Conservation (phyloP, 2,797 vertebrate species). For the Discoglossus pictus region DNA sequence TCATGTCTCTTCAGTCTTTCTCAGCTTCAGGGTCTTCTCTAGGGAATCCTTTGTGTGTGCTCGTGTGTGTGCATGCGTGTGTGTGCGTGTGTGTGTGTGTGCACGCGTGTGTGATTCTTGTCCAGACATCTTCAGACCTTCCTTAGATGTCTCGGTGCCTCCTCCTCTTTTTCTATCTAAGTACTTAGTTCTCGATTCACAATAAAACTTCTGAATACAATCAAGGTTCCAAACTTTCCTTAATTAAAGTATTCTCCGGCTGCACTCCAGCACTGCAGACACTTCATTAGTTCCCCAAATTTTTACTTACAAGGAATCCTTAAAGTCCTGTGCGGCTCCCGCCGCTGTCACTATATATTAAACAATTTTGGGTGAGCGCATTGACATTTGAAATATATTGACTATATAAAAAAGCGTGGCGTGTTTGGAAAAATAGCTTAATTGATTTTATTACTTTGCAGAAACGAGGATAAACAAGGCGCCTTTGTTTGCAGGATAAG, state of each 20-base stretch:
- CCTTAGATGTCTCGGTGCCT: too few species aligned
- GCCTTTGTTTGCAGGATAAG: slow-evolving; percentile 62
- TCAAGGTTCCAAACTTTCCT: slow-evolving; percentile 31
- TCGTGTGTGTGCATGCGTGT: too few species aligned
- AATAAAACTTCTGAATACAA: slow-evolving; percentile 31
- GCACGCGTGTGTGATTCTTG: too few species aligned
- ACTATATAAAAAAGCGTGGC: slow-evolving; percentile 56
- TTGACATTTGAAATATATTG: slow-evolving; percentile 66
- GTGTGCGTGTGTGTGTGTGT: too few species aligned
- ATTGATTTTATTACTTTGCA: slow-evolving; percentile 66
- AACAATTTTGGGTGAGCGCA: slow-evolving; percentile 48
- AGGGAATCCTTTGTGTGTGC: too few species aligned
- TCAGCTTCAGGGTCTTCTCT: too few species aligned
- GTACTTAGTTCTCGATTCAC: too few species aligned
- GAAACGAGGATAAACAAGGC: slow-evolving; percentile 57
- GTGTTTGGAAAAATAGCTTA: slow-evolving; percentile 45
- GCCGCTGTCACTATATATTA: slow-evolving; percentile 34
- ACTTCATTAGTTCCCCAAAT: background rate
- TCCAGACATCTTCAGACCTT: too few species aligned
- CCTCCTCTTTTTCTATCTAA: background rate
- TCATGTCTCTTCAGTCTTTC: too few species aligned
- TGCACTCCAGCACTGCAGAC: slow-evolving; percentile 1
- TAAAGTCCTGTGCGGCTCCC: slow-evolving; percentile 32
- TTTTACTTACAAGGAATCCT: slow-evolving; percentile 24
- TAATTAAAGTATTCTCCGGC: slow-evolving; percentile 20